phyloP scores from a whole-genome alignment of 1,140 invertebrate species.

The Palaemon carinicauda region DNA sequence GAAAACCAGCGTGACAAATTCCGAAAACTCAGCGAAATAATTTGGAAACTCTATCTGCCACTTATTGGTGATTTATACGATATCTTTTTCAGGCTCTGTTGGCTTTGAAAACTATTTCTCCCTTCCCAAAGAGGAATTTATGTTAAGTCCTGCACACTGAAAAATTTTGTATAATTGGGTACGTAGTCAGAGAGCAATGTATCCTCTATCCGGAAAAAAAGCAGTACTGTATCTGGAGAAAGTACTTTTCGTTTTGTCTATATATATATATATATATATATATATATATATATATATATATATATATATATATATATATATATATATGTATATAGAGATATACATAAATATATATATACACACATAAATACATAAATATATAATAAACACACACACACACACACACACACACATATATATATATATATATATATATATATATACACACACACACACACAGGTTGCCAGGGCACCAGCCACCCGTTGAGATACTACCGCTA shows the following conservation, averaged over 20 bases:
- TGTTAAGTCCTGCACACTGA: too few relatives aligned
- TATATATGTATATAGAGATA: not conserved
- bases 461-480: too few relatives aligned
- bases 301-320: not conserved
- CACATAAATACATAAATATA: not conserved
- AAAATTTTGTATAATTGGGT: too few relatives aligned
- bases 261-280: not conserved
- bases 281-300: not conserved
- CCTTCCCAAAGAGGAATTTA: not conserved
- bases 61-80: not conserved
- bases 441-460: not conserved
- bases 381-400: not conserved
- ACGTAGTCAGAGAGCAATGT: too few relatives aligned
- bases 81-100: constrained; percentile 10
- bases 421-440: not conserved
- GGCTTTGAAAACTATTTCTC: not conserved
- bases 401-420: not conserved
- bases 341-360: not conserved
- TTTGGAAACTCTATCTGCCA: not conserved
- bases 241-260: not conserved
- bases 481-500: too few relatives aligned
- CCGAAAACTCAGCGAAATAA: not conserved
- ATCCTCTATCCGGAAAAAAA: too few relatives aligned
- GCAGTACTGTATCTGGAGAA: too few relatives aligned
- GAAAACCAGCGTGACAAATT: not conserved